Evolutionary conservation across 2,113 vertebrate genomes (phyloP).

Genomic region (Cervus canadensis): DNA sequence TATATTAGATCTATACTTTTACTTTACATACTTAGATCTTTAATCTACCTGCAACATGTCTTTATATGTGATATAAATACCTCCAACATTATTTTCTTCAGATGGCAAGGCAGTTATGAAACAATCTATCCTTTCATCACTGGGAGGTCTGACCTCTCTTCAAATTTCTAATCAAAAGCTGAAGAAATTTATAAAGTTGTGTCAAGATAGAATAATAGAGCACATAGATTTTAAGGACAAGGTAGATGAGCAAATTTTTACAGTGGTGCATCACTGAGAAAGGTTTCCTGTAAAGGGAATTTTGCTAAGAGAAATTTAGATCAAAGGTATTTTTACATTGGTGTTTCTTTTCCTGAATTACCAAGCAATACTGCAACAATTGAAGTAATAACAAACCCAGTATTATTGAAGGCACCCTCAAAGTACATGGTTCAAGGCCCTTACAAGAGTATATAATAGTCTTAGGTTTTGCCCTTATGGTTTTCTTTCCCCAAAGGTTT

Average conservation of each 20-base stretch:
- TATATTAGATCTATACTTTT: not conserved
- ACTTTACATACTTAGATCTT: not conserved
- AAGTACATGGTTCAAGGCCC: slow-evolving; percentile 64
- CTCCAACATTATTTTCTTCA: not conserved
- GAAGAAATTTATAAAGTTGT: slow-evolving; percentile 68
- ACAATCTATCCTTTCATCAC: not conserved
- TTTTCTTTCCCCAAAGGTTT: slow-evolving; percentile 63
- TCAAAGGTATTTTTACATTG: slow-evolving; percentile 68
- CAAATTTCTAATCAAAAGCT: slow-evolving; percentile 63
- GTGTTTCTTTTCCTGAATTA: slow-evolving; percentile 69
- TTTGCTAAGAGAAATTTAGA: slow-evolving; percentile 67
- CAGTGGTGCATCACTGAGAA: slow-evolving; percentile 69
- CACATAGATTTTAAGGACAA: slow-evolving; percentile 75
- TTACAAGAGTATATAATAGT: slow-evolving; percentile 60
- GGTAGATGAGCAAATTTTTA: slow-evolving; percentile 69
- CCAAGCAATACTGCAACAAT: slow-evolving; percentile 13
- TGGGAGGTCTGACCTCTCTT: slow-evolving; percentile 36
- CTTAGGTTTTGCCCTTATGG: slow-evolving; percentile 59
- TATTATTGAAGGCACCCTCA: slow-evolving; percentile 58
- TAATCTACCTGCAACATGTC: not conserved
- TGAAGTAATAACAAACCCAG: not conserved
- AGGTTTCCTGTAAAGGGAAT: slow-evolving; percentile 68
- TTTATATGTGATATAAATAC: not conserved
- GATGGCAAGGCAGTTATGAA: not conserved
- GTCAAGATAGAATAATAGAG: slow-evolving; percentile 72